Conservation (phyloP, 2,888 invertebrate species). For the Cantharis rustica region DNA sequence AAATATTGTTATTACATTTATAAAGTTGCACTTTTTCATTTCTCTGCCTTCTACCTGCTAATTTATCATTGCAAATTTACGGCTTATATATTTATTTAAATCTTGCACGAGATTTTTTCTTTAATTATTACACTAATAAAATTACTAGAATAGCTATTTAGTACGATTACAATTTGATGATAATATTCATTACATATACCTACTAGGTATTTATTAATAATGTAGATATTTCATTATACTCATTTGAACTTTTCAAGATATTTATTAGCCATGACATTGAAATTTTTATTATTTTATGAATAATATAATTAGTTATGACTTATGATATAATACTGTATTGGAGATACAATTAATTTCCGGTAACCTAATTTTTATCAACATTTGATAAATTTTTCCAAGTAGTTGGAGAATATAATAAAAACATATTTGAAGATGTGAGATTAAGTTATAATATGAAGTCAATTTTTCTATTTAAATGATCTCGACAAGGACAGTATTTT, state of each 20-base stretch:
- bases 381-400: too few relatives aligned
- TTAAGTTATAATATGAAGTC: too few relatives aligned
- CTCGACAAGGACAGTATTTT: not conserved
- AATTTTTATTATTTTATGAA: not conserved
- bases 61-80: not conserved
- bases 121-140: not conserved
- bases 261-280: not conserved
- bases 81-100: not conserved
- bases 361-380: not conserved
- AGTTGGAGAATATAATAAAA: too few relatives aligned
- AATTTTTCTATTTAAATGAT: too few relatives aligned
- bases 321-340: not conserved
- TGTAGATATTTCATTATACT: not conserved
- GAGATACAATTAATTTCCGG: not conserved
- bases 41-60: too few relatives aligned
- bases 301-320: not conserved
- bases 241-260: not conserved
- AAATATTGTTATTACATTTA: not conserved
- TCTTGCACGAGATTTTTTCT: not conserved
- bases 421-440: too few relatives aligned
- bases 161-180: not conserved
- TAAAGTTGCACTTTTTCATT: not conserved
- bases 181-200: not conserved
- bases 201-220: not conserved
- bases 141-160: not conserved